phyloP scores from a whole-genome alignment of 2,888 invertebrate genomes.

The Dendrolimus houi region DNA sequence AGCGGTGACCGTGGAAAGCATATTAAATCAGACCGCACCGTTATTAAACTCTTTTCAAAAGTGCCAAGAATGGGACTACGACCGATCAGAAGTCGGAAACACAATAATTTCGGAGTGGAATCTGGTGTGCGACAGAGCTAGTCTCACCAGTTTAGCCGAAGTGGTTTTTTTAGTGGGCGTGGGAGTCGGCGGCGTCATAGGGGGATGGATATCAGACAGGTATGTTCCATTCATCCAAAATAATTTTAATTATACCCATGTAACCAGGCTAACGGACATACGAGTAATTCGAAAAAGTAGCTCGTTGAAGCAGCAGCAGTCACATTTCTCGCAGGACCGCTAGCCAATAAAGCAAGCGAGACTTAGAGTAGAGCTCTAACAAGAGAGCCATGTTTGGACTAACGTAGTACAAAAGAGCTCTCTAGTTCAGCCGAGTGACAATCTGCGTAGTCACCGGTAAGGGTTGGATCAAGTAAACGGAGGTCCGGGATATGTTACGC shows the following conservation, averaged over 20 bases:
- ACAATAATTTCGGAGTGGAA: slow-evolving; percentile 87
- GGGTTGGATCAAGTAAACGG: no score
- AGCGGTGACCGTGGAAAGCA: slow-evolving; percentile 47
- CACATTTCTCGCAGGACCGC: no score
- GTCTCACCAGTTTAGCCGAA: slow-evolving; percentile 83
- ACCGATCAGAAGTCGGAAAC: slow-evolving; percentile 72
- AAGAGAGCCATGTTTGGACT: no score
- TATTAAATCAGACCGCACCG: slow-evolving; percentile 53
- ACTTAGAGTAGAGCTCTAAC: no score
- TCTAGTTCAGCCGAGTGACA: no score
- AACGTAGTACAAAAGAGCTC: no score
- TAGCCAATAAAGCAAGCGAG: no score
- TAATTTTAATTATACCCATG: slow-evolving; percentile 1
- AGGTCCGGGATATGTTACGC: no score
- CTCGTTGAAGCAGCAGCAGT: no score
- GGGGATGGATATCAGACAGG: slow-evolving; percentile 87
- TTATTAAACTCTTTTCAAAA: slow-evolving; percentile 50
- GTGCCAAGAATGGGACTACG: slow-evolving; percentile 80
- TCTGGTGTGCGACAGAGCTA: slow-evolving; percentile 83
- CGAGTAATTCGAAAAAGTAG: no score
- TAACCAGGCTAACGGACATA: no score
- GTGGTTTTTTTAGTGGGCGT: slow-evolving; percentile 87
- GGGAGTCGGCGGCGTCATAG: slow-evolving; percentile 86
- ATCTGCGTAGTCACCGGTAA: no score
- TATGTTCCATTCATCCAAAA: slow-evolving; percentile 19